Conservation (phyloP, 2,797 vertebrate genomes). For the Phalanger gymnotis region DNA sequence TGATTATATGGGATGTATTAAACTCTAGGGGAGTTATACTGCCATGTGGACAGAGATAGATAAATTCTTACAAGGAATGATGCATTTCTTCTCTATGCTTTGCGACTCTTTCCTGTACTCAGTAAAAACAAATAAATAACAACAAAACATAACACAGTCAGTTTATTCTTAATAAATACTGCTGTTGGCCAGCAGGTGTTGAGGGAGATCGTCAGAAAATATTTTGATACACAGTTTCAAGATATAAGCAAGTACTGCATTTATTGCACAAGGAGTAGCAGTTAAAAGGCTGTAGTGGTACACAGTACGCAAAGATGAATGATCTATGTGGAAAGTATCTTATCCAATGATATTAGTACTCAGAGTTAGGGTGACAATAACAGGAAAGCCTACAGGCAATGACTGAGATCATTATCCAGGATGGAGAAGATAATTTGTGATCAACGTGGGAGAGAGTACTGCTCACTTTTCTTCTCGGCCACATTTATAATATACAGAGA, state of each 20-base stretch:
- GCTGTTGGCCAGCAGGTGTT: background rate
- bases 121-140: background rate
- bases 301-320: background rate
- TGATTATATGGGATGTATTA: background rate
- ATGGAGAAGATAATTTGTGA: background rate
- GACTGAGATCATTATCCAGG: background rate
- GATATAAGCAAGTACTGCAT: background rate
- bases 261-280: background rate
- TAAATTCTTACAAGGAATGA: background rate
- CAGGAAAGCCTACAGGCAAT: background rate
- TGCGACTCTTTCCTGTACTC: background rate
- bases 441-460: background rate
- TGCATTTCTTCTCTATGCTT: background rate
- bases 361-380: background rate
- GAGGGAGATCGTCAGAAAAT: background rate
- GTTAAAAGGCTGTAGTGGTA: background rate
- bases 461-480: background rate
- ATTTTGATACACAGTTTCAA: background rate
- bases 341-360: constrained; percentile 8
- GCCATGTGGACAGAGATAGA: background rate
- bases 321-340: background rate
- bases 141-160: background rate
- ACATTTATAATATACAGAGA: fast-evolving
- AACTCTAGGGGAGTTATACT: background rate
- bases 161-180: background rate